Base-by-base conservation (phyloP, 2,113 vertebrate species). In the Pseudorhombus dupliciocellatus region DNA sequence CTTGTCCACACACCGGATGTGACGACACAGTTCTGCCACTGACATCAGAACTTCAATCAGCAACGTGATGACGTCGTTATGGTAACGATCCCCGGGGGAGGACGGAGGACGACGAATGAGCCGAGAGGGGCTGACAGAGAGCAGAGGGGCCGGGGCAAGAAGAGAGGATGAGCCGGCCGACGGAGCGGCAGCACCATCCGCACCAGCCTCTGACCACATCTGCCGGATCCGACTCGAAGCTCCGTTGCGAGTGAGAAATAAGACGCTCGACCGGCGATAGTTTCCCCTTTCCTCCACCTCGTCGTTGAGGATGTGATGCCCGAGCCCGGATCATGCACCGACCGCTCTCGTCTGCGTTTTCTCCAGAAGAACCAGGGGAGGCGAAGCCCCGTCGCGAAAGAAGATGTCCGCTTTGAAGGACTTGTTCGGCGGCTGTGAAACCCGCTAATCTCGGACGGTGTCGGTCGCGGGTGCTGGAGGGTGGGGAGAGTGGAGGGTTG, bases 11-110 rank as follows among this genome's bases (percentile, higher is more conserved):
- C 2, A 24, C 22, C 66, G 75, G 75, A 85, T 59, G 64, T 74
- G 68, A 74, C 9, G 34, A 74, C 5, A 14, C 44, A 20, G 70
- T 55, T 37, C 57, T 65, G 58, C 60, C 55, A 56, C 85, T 93
- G 90, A 94, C 93, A 94, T 93, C 73, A 92, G 60, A 90, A 88
- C 60, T 77, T 84, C 65, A 85, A 77, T 2, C 21, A 30, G 70
- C 60, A 86, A 83, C 94, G 94, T 92, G 90, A 91, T 96, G 94
- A 96, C 95, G 95, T 95, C 22, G 73, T 1, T 7, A 80, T 84
- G 79, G 90, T 93, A 92, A 94, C 88, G 88, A 84, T 86, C 82
- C 85, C 74, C 70, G 77, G 22, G 85, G 80, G 88, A 88, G 34
- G 37, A 70, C 30, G 83, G 79, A 76, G 91, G 93, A 93, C 93